A percentile compares a stretch with the other conserved stretches of the same genome.
Evolutionary conservation across 2,113 vertebrate species (phyloP).

Genomic region (Ageneiosus marmoratus): DNA sequence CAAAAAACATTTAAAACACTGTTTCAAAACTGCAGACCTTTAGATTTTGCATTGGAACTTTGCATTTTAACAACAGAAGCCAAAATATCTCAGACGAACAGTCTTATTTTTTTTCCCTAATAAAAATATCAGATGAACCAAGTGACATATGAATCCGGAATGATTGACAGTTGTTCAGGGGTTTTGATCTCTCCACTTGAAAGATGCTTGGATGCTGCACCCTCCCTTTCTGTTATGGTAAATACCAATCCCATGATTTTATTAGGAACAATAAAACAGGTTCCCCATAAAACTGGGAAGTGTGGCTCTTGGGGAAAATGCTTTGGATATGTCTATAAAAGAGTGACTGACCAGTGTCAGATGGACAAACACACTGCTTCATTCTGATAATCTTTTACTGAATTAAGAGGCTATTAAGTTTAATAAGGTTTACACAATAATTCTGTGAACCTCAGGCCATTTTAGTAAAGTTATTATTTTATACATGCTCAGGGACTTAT

Average conservation of each 20-base stretch:
- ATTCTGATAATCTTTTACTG: too few relatives aligned
- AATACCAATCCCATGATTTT: background rate
- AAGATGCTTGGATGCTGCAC: background rate
- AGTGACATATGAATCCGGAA: background rate
- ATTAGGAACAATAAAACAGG: background rate
- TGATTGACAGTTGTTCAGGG: background rate
- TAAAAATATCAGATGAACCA: background rate
- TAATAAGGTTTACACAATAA: too few relatives aligned
- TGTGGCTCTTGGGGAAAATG: background rate
- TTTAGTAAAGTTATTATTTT: background rate
- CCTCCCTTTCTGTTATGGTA: background rate
- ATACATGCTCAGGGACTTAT: background rate
- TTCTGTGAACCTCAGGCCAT: too few relatives aligned
- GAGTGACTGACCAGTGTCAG: too few relatives aligned
- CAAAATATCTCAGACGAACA: background rate
- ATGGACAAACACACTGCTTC: too few relatives aligned
- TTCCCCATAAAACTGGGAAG: background rate
- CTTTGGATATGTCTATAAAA: background rate
- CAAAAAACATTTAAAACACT: background rate
- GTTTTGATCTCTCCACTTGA: background rate
- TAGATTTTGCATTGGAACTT: background rate
- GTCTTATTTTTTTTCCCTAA: constrained; percentile 1
- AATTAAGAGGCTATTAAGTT: too few relatives aligned
- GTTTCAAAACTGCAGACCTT: background rate
- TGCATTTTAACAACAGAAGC: background rate